phyloP scores from a whole-genome alignment of 2,888 invertebrate genomes.

The Morpho helenor region DNA sequence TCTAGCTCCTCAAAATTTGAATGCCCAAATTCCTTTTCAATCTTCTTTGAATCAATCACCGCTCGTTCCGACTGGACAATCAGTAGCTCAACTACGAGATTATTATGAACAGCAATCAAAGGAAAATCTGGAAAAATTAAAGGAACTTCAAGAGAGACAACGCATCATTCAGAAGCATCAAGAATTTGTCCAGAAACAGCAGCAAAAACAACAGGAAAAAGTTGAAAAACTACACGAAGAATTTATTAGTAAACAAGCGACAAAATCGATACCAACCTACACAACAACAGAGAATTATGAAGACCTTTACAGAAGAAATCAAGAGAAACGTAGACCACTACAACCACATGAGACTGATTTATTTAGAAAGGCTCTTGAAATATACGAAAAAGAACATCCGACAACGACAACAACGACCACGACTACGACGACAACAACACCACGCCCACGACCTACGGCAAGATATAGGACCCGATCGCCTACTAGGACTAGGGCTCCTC shows the following conservation, averaged over 20 bases:
- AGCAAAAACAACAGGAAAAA: slow-evolving; percentile 88
- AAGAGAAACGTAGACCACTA: slow-evolving; percentile 70
- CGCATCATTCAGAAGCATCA: slow-evolving; percentile 87
- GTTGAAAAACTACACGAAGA: slow-evolving; percentile 85
- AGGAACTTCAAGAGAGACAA: slow-evolving; percentile 85
- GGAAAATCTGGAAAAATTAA: slow-evolving; percentile 79
- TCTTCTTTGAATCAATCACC: slow-evolving; percentile 49
- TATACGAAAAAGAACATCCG: slow-evolving; percentile 84
- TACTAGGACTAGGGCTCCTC: slow-evolving; percentile 59
- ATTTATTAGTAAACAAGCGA: slow-evolving; percentile 84
- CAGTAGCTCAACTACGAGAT: slow-evolving; percentile 72
- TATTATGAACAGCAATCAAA: slow-evolving; percentile 81
- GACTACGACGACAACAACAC: slow-evolving; percentile 73
- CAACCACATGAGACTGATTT: slow-evolving; percentile 82
- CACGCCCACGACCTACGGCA: slow-evolving; percentile 56
- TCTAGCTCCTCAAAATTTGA: slow-evolving; percentile 56
- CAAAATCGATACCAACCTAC: slow-evolving; percentile 75
- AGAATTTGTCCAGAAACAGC: slow-evolving; percentile 88
- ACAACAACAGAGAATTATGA: slow-evolving; percentile 71
- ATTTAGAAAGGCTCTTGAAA: slow-evolving; percentile 82
- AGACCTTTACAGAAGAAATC: slow-evolving; percentile 57
- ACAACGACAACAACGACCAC: slow-evolving; percentile 84
- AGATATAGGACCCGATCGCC: slow-evolving; percentile 55
- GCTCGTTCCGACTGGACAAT: slow-evolving; percentile 70
- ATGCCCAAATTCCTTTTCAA: slow-evolving; percentile 64